Evolutionary conservation across 2,113 vertebrate species (phyloP), one percentile per base, ranked within the genome.

Genomic region (Nesogale talazaci): DNA sequence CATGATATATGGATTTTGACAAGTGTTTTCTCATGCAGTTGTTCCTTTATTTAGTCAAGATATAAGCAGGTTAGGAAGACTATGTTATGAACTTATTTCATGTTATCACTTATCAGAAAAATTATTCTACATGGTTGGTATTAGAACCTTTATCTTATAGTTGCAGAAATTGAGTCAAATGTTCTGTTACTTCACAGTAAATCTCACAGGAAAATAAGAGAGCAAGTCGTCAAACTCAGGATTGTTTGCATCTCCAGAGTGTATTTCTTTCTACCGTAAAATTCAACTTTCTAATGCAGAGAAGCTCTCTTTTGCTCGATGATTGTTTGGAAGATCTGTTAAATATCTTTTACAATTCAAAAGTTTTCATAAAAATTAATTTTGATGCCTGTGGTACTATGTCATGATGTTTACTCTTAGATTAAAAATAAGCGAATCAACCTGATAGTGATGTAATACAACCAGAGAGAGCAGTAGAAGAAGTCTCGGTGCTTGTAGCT

Each of bases 341-440:
- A 40, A 92, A 94, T 56, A 40, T 88, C 19, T 83, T 92, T 90
- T 90, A 89, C 90, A 86, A 86, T 89, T 14, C 12, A 61, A 61
- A 9, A 25, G 65, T 52, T 67, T 70, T 38, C 42, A 31, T 67
- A 11, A 23, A 67, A 61, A 86, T 17, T 17, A 63, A 65, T 56
- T 70, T 77, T 42, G 14, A 0, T 87, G 22, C 79, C 65, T 57
- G 42, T 22, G 86, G 4, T 89, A 42, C 17, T 74, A 72, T 38
- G 67, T 16, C 56, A 46, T 83, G 38, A n/a, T 61, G 16, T 27
- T 94, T 90, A 89, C 29, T 67, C 6, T 83, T 87, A 56, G 74
- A 70, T 79, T 72, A 80, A 89, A 89, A 89, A 40, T 77, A 85
- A 89, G 20, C 95, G 61, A 74, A 40, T 78, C 80, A 88, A 34